Conservation (phyloP, 1,140 invertebrate species). For the Physella acuta region DNA sequence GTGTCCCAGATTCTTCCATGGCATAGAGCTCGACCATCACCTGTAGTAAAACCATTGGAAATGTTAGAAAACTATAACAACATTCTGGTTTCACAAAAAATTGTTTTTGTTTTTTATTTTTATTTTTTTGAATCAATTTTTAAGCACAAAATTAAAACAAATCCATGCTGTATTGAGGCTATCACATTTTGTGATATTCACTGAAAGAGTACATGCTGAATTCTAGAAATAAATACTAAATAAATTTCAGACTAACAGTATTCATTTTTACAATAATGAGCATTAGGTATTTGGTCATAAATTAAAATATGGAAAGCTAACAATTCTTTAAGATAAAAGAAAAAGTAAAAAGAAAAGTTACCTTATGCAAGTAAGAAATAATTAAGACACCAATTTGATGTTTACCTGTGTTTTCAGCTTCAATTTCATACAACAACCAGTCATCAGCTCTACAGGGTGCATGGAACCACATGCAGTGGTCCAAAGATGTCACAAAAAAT, state of each 20-base stretch:
- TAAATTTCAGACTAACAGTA: neutral
- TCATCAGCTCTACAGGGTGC: conserved; percentile 40
- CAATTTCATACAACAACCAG: conserved; percentile 47
- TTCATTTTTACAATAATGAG: neutral
- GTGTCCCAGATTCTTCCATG: conserved; percentile 5
- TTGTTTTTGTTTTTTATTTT: too few species aligned
- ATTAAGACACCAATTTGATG: neutral
- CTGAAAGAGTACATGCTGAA: neutral
- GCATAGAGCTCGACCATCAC: conserved; percentile 14
- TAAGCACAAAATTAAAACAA: neutral
- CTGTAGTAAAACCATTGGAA: neutral
- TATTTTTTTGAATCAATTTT: too few species aligned
- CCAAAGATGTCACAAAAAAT: conserved; percentile 38
- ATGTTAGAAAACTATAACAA: neutral
- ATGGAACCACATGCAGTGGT: conserved; percentile 51
- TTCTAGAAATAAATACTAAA: neutral
- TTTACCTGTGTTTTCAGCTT: conserved; percentile 17
- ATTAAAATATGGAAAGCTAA: too few species aligned
- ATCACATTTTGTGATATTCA: neutral
- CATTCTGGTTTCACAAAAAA: neutral
- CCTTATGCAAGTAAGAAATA: neutral
- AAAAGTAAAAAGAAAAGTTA: neutral
- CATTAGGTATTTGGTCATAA: too few species aligned
- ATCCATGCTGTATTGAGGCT: neutral
- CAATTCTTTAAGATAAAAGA: too few species aligned